phyloP scores from a whole-genome alignment of 2,797 vertebrate genomes.

The Ambastaia sidthimunki region DNA sequence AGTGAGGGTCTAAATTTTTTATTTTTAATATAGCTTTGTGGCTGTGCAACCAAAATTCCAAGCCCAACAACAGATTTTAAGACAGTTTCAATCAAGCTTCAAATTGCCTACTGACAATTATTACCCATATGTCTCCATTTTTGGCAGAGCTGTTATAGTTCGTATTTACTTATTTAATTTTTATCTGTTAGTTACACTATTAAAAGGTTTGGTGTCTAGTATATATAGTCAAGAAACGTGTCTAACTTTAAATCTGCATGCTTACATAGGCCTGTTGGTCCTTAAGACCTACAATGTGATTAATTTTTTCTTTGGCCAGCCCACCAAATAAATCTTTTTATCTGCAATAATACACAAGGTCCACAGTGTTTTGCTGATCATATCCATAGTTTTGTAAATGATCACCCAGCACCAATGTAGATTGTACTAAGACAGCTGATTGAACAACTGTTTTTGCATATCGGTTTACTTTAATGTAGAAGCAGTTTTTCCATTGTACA shows the following conservation, averaged over 20 bases:
- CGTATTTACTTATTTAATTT: too few relatives aligned
- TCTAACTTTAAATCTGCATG: not conserved
- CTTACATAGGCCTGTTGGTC: not conserved
- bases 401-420: not conserved
- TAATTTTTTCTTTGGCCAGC: too few relatives aligned
- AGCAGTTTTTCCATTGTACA: constrained; percentile 10
- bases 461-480: not conserved
- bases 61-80: too few relatives aligned
- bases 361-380: not conserved
- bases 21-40: too few relatives aligned
- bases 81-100: too few relatives aligned
- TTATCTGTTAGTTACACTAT: too few relatives aligned
- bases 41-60: too few relatives aligned
- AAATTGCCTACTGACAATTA: too few relatives aligned
- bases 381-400: not conserved
- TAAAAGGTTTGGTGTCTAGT: not conserved
- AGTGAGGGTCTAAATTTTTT: too few relatives aligned
- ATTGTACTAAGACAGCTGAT: not conserved
- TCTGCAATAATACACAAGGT: too few relatives aligned
- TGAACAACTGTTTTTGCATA: not conserved
- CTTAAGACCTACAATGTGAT: not conserved
- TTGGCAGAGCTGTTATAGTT: too few relatives aligned
- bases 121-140: too few relatives aligned
- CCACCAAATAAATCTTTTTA: not conserved
- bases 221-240: not conserved